Evolutionary conservation across 2,888 invertebrate species (phyloP).

Genomic region (Ectemnius continuus): DNA sequence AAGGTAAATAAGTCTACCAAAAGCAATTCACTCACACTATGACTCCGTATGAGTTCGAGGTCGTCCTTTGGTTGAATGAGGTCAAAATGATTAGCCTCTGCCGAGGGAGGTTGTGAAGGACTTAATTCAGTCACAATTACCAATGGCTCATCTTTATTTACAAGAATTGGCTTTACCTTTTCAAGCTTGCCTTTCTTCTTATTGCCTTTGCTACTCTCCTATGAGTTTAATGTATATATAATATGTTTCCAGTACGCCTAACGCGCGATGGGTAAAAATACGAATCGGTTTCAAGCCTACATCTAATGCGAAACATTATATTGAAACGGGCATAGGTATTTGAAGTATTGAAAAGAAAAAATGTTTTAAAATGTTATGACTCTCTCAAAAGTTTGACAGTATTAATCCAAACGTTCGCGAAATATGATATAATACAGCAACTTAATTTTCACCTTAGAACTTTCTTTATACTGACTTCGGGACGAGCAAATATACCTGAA

Average conservation of each 20-base stretch:
- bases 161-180: constrained; percentile 86
- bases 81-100: constrained; percentile 85
- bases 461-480: constrained; percentile 64
- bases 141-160: constrained; percentile 85
- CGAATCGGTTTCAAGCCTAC: constrained; percentile 21
- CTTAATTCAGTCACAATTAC: constrained; percentile 73
- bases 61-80: constrained; percentile 91
- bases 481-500: constrained; percentile 69
- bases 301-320: constrained; percentile 31
- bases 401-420: too few species aligned
- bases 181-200: constrained; percentile 85
- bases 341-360: constrained; percentile 3
- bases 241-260: constrained; percentile 67
- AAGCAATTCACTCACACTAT: constrained; percentile 78
- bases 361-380: neutral
- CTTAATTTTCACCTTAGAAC: constrained; percentile 63
- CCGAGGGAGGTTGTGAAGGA: constrained; percentile 77
- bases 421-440: constrained; percentile 4
- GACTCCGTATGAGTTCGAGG: constrained; percentile 80
- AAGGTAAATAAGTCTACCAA: constrained; percentile 44
- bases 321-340: constrained; percentile 40
- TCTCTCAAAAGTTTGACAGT: too few species aligned
- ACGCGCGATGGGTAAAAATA: neutral
- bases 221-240: constrained; percentile 58
- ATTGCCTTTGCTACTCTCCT: constrained; percentile 79